Percentiles rank a stretch among this genome's conserved stretches.
Evolutionary conservation across 2,113 vertebrate species (phyloP).

Genomic region (Lasiurus borealis): DNA sequence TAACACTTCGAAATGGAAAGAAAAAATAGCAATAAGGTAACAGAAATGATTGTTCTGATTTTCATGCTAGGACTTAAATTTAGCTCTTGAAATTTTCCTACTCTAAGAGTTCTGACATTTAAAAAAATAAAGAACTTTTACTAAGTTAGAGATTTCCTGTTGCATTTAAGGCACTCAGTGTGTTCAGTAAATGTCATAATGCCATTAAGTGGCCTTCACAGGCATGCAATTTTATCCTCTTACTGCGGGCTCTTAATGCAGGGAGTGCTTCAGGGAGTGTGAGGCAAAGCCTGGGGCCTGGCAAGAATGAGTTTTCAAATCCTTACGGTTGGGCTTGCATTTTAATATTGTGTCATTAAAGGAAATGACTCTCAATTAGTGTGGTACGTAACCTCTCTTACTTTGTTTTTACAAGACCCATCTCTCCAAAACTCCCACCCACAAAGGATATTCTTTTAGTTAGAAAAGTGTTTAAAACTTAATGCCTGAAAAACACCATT

Average conservation of each 20-base stretch:
- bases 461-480: constrained; percentile 67
- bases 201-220: constrained; percentile 82
- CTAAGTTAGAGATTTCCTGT: constrained; percentile 82
- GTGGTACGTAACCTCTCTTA: constrained; percentile 40
- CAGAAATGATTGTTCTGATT: constrained; percentile 61
- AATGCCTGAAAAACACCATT: constrained; percentile 77
- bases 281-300: constrained; percentile 53
- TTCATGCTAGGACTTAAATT: constrained; percentile 73
- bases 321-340: constrained; percentile 61
- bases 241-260: constrained; percentile 60
- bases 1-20: constrained; percentile 39
- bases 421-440: neutral
- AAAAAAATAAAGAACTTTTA: constrained; percentile 82
- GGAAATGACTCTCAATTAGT: constrained; percentile 67
- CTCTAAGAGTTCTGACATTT: constrained; percentile 85
- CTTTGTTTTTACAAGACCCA: constrained; percentile 60
- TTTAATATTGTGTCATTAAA: constrained; percentile 67
- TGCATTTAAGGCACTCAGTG: constrained; percentile 79
- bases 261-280: constrained; percentile 60
- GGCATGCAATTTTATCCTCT: constrained; percentile 78
- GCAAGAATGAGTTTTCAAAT: constrained; percentile 1
- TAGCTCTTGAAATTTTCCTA: constrained; percentile 72
- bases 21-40: neutral
- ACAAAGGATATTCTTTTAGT: constrained; percentile 50
- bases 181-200: constrained; percentile 86